A percentile compares a stretch with the other conserved stretches of the same genome.
These are phyloP conservation scores for Pangasianodon gigas DNA, from an alignment of 2,113 vertebrate species.

Conservation along the genomic window DNA sequence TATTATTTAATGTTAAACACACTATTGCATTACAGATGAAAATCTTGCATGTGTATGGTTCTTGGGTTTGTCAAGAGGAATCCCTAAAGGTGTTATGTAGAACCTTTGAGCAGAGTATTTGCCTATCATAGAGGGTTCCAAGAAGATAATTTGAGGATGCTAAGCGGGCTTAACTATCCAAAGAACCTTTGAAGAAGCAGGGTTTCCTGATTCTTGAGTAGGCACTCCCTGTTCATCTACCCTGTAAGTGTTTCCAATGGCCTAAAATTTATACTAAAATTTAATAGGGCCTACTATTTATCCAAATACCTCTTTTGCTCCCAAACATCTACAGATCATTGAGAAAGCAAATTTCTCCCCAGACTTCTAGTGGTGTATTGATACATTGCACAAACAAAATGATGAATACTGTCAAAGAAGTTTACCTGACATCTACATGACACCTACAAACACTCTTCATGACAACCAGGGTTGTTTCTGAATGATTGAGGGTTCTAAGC, in stretches of 20 bases:
- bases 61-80: neutral
- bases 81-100: neutral
- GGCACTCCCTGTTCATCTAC: neutral
- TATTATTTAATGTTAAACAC: neutral
- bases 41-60: neutral
- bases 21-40: neutral
- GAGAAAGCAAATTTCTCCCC: neutral
- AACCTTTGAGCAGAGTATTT: neutral
- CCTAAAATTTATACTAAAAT: no score
- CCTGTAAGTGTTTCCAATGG: neutral
- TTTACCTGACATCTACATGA: neutral
- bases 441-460: neutral
- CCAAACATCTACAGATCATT: conserved; percentile 3
- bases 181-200: neutral
- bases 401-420: conserved; percentile 4
- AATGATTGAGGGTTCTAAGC: neutral
- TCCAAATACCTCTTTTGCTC: neutral
- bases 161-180: neutral
- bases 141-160: neutral
- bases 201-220: neutral
- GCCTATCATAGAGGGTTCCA: no score
- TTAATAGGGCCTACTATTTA: neutral
- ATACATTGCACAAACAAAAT: neutral
- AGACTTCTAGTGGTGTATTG: neutral
- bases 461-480: neutral